These are phyloP conservation scores for Neodiprion pinetum DNA, from an alignment of 1,140 invertebrate species.

Conservation along the genomic window DNA sequence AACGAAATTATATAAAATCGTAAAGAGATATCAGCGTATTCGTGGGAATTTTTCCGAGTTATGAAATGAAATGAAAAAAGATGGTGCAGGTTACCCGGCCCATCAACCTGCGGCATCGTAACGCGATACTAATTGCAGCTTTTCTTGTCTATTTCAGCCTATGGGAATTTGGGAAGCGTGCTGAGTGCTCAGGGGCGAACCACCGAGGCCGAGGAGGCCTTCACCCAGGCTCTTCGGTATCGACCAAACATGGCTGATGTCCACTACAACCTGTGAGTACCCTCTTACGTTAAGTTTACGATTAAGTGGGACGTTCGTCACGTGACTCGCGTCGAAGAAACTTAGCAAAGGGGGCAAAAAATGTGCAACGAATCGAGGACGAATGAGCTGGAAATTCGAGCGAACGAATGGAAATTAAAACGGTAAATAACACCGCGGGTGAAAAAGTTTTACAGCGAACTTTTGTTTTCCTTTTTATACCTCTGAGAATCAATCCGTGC, in stretches of 20 bases:
- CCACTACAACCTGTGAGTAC: constrained; percentile 97
- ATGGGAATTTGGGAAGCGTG: constrained; percentile 92
- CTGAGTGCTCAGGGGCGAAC: constrained; percentile 84
- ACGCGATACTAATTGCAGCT: neutral
- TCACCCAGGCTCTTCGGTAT: constrained; percentile 84
- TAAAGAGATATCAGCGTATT: too few species aligned
- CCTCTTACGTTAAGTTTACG: neutral
- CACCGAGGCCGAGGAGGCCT: constrained; percentile 86
- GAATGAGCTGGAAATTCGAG: too few species aligned
- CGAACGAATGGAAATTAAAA: too few species aligned
- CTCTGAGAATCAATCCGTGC: neutral
- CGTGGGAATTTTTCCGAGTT: constrained; percentile 12
- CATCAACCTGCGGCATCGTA: neutral
- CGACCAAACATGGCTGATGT: constrained; percentile 96
- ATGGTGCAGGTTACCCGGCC: neutral
- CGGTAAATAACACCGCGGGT: too few species aligned
- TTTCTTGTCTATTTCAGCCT: constrained; percentile 71
- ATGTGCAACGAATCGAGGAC: too few species aligned
- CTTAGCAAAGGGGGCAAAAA: too few species aligned
- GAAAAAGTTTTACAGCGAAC: neutral
- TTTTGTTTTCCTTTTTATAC: neutral
- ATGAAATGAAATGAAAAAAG: neutral
- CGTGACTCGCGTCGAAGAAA: too few species aligned
- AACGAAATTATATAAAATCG: too few species aligned
- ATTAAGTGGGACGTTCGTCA: neutral